phyloP scores from a whole-genome alignment of 2,113 vertebrate species.

The Tragelaphus scriptus region DNA sequence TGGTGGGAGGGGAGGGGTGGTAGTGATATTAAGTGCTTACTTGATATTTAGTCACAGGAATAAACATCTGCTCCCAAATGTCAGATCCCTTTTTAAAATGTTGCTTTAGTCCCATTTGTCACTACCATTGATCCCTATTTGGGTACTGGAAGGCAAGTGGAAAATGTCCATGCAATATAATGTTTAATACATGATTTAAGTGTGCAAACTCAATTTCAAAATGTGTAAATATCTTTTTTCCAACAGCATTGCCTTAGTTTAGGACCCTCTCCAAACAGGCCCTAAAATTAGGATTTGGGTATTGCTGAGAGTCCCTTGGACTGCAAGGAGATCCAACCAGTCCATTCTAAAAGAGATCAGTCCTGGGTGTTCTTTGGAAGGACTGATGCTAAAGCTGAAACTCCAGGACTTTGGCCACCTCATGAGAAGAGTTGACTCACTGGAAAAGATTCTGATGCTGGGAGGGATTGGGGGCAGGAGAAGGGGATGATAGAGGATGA shows the following conservation, averaged over 20 bases:
- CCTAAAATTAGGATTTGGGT: not conserved
- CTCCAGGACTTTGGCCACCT: too few relatives aligned
- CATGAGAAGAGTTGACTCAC: too few relatives aligned
- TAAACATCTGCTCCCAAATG: not conserved
- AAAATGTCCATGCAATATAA: not conserved
- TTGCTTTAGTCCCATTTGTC: not conserved
- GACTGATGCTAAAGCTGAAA: too few relatives aligned
- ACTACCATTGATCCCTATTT: not conserved
- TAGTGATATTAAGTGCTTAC: not conserved
- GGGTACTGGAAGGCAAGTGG: too few relatives aligned
- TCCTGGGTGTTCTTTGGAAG: too few relatives aligned
- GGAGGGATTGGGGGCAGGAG: too few relatives aligned
- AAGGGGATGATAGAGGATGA: too few relatives aligned
- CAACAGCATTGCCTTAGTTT: not conserved
- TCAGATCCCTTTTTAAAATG: not conserved
- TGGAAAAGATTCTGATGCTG: too few relatives aligned
- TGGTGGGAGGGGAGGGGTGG: too few relatives aligned
- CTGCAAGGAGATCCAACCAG: too few relatives aligned
- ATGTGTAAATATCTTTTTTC: not conserved
- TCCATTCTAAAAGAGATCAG: too few relatives aligned
- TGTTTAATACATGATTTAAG: not conserved
- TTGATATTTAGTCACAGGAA: not conserved
- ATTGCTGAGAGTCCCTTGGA: not conserved
- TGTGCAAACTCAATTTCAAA: not conserved
- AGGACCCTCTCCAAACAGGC: not conserved